Conservation (phyloP, 1,140 invertebrate genomes). For the Sogatella furcifera region DNA sequence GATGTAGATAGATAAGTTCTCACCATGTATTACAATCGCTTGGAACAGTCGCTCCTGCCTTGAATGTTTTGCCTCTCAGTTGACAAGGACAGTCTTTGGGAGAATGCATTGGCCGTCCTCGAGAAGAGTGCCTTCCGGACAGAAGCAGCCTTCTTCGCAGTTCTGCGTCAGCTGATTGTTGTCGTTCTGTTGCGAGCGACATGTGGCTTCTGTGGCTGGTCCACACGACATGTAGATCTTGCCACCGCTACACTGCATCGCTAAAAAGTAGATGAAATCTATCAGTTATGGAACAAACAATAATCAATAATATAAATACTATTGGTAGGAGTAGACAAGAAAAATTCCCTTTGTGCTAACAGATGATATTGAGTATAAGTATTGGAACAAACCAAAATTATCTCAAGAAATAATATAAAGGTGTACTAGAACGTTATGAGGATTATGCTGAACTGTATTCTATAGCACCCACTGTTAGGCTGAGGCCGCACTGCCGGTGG, state of each 20-base stretch:
- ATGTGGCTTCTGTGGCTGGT: slow-evolving; percentile 42
- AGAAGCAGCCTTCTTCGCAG: slow-evolving; percentile 81
- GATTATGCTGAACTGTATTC: too few relatives aligned
- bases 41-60: slow-evolving; percentile 54
- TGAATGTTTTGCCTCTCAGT: slow-evolving; percentile 62
- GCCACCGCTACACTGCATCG: slow-evolving; percentile 54
- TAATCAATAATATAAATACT: too few relatives aligned
- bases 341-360: too few relatives aligned
- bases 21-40: slow-evolving; percentile 81
- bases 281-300: too few relatives aligned
- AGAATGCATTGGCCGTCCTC: slow-evolving; percentile 62
- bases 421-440: too few relatives aligned
- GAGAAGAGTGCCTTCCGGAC: slow-evolving; percentile 58
- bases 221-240: slow-evolving; percentile 59
- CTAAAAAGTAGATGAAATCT: slow-evolving; percentile 32
- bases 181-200: slow-evolving; percentile 32
- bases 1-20: slow-evolving; percentile 14
- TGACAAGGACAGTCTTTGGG: slow-evolving; percentile 63
- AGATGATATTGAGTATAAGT: too few relatives aligned
- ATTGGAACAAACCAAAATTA: too few relatives aligned
- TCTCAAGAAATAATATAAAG: too few relatives aligned
- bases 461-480: too few relatives aligned
- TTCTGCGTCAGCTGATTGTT: slow-evolving; percentile 24
- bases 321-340: too few relatives aligned
- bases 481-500: too few relatives aligned